Evolutionary conservation across 1,140 invertebrate species (phyloP), one percentile per base, ranked within the genome.

Genomic region (Drosophila eugracilis): DNA sequence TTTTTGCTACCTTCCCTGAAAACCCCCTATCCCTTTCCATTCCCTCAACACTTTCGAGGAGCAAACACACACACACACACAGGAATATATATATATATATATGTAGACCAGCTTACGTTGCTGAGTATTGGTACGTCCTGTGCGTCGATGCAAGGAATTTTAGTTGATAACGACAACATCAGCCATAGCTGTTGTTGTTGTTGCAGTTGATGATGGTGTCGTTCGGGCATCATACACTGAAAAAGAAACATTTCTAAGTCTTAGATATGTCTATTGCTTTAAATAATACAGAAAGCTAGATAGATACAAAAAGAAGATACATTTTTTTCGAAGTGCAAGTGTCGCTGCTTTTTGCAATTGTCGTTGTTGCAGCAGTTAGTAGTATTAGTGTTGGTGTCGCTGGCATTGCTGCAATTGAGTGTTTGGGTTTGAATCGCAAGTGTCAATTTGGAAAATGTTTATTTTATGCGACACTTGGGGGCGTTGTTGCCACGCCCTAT

Each of bases 381-480:
- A 55, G 36, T 32, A 55, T 75, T 32, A 21, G 30, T 58, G 77
- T 48, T 48, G 63, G 36, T 76, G 72, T 37, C 47, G 45, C 66
- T 75, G 54, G 58, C 60, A 49, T 63, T 69, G 72, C 71, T 59
- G 73, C 76, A 86, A 74, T 86, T 67, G 81, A 78, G 69, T 81
- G 83, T 81, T 88, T 86, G 83, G 81, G 59, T 86, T 78, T 86
- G 83, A 88, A 86, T 88, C 70, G 77, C 60, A 88, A 86, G 83
- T 86, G 81, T 86, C 81, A 86, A 88, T 86, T 86, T 86, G 63
- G 74, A 71, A 88, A 86, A 88, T 86, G 83, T 81, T 86, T 86
- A 81, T 86, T 86, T 86, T 88, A 86, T 78, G 74, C 74, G 45
- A 58, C 69, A 69, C 74, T 84, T 75, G 65, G 69, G 74, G 69